Evolutionary conservation across 2,113 vertebrate species (phyloP).

Genomic region (chimpanzee (Pan troglodytes)): NHGRI_mPanTro3-v2.1_pri NC_086015.1:84049501-84050000

Average conservation of each 20-base stretch:
- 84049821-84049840: neutral
- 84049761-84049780: neutral
- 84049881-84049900: neutral
- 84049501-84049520: neutral
- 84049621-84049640: neutral
- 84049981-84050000: neutral
- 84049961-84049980: neutral
- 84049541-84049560: neutral
- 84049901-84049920: neutral
- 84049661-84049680: neutral
- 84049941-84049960: neutral
- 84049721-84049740: neutral
- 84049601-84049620: neutral
- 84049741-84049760: neutral
- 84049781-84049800: neutral
- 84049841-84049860: neutral
- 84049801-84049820: neutral
- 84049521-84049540: neutral
- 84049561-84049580: neutral
- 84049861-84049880: neutral
- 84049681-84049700: neutral
- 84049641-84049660: neutral
- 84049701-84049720: neutral
- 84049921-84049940: neutral
- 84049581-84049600: neutral